These are phyloP conservation scores for Poecilia latipinna DNA, from an alignment of 2,113 vertebrate genomes.

Conservation along the genomic window DNA sequence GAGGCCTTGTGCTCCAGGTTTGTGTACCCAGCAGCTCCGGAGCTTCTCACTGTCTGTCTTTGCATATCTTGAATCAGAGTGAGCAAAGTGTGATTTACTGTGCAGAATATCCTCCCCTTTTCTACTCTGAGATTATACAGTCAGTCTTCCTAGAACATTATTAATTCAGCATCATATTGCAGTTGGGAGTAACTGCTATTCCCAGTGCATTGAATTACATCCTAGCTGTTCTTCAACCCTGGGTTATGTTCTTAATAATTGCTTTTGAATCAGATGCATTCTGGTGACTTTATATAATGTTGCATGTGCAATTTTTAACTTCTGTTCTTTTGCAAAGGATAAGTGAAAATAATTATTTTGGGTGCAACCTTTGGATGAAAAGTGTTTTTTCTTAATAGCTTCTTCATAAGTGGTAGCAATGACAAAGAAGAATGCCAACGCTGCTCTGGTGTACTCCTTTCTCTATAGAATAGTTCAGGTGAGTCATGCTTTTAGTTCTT, in stretches of 20 bases:
- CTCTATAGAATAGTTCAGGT: constrained; percentile 86
- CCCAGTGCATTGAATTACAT: constrained; percentile 36
- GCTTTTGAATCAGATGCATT: constrained; percentile 30
- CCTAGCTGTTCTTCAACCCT: constrained; percentile 42
- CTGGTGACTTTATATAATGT: constrained; percentile 23
- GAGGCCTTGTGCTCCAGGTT: constrained; percentile 27
- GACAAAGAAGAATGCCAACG: constrained; percentile 85
- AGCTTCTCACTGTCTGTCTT: constrained; percentile 18
- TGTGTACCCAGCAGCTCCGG: background rate
- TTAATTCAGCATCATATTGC: constrained; percentile 60
- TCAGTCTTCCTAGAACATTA: constrained; percentile 48
- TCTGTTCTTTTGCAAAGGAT: background rate
- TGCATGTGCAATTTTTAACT: constrained; percentile 27
- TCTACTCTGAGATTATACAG: constrained; percentile 16
- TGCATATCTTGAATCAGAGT: constrained; percentile 31
- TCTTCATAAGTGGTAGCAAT: constrained; percentile 80
- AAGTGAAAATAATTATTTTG: background rate
- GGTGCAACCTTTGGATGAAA: background rate
- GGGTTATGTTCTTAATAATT: constrained; percentile 46
- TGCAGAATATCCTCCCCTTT: constrained; percentile 1
- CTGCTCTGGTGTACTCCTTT: constrained; percentile 83
- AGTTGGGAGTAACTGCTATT: constrained; percentile 52
- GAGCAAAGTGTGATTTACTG: constrained; percentile 21
- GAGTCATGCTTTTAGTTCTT: constrained; percentile 15
- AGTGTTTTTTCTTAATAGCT: constrained; percentile 66